Evolutionary conservation across 2,113 vertebrate genomes (phyloP).

Genomic region (Xiphorhynchus elegans): DNA sequence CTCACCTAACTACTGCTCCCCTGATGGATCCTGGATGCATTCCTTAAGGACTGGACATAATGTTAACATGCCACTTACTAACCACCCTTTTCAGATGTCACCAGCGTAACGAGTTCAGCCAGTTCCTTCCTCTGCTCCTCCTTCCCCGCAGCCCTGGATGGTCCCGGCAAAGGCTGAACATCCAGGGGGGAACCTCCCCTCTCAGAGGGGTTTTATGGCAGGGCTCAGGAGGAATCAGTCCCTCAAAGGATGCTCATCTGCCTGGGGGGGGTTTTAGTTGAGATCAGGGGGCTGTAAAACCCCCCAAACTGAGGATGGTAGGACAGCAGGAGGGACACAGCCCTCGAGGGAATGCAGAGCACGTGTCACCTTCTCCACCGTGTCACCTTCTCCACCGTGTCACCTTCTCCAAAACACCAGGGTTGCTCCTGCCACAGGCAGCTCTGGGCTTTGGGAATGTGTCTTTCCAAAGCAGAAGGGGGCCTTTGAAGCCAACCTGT

Average conservation of each 20-base stretch:
- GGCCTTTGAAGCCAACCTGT: background rate
- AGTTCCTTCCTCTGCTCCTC: background rate
- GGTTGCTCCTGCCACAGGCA: fast-evolving
- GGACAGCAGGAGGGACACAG: background rate
- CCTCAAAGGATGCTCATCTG: fast-evolving
- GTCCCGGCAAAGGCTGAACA: background rate
- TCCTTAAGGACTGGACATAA: slow-evolving; percentile 25
- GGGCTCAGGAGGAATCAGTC: fast-evolving
- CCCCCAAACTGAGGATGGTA: fast-evolving
- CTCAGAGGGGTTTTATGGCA: fast-evolving
- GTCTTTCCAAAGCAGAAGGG: background rate
- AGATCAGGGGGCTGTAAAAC: too few species aligned
- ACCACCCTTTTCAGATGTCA: background rate
- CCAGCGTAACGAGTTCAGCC: background rate
- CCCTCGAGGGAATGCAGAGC: fast-evolving
- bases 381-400: fast-evolving
- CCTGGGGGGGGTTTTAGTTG: background rate
- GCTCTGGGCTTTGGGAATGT: fast-evolving
- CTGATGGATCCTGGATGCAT: slow-evolving; percentile 11
- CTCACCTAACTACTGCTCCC: slow-evolving; percentile 19
- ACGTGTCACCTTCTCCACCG: fast-evolving
- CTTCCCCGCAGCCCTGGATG: background rate
- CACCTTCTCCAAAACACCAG: fast-evolving
- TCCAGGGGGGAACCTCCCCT: too few species aligned
- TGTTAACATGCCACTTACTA: background rate